These are phyloP conservation scores for Blastobasis lacticolella DNA, from an alignment of 2,888 invertebrate genomes.

Conservation along the genomic window DNA sequence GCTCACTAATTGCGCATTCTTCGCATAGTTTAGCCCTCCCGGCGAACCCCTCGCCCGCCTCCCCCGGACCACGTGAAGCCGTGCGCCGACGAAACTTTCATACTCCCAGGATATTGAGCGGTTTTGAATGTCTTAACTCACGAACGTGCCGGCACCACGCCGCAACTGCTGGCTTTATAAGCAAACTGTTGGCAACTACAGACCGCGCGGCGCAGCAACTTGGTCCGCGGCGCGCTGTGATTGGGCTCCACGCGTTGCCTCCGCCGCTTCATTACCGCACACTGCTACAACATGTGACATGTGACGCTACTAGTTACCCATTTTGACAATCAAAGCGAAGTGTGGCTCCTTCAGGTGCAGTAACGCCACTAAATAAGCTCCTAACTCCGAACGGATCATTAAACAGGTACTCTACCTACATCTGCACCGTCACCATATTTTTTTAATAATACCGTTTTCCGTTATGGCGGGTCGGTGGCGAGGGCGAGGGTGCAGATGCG, in stretches of 20 bases:
- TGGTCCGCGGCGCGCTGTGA: constrained; percentile 11
- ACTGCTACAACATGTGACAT: constrained; percentile 1
- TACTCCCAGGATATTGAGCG: constrained; percentile 73
- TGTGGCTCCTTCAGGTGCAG: too few species aligned
- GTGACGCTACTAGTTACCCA: background rate
- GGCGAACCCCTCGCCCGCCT: constrained; percentile 71
- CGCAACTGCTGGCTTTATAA: constrained; percentile 51
- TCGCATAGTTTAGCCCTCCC: constrained; percentile 93
- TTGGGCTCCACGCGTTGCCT: constrained; percentile 2
- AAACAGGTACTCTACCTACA: too few species aligned
- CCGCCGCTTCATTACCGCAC: background rate
- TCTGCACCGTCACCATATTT: too few species aligned
- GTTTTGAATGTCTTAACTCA: constrained; percentile 75
- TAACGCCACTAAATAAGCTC: too few species aligned
- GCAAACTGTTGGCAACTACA: constrained; percentile 56
- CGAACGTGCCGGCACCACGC: constrained; percentile 58
- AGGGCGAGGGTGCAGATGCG: constrained; percentile 35
- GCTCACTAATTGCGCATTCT: constrained; percentile 97
- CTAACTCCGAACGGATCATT: too few species aligned
- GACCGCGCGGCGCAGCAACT: constrained; percentile 34
- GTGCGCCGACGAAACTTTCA: constrained; percentile 73
- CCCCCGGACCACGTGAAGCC: constrained; percentile 72
- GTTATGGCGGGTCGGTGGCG: constrained; percentile 1
- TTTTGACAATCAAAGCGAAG: background rate
- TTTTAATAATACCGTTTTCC: constrained; percentile 9